Evolutionary conservation across 2,888 invertebrate species (phyloP).

Genomic region (Lasioglossum villosulum): DNA sequence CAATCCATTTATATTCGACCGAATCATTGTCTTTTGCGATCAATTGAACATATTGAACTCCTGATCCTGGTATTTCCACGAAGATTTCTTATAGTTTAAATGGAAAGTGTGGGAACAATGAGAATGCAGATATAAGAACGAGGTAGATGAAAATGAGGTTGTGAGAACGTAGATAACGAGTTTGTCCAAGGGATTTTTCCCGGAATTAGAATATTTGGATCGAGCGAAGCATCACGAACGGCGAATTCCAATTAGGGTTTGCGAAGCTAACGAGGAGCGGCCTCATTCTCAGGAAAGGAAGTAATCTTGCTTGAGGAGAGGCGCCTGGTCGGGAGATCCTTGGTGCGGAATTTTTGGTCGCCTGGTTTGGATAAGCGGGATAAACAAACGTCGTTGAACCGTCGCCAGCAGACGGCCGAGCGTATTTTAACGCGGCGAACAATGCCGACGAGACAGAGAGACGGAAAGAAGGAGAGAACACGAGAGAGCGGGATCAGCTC

Average conservation of each 20-base stretch:
- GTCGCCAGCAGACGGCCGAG: constrained; percentile 31
- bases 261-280: constrained; percentile 12
- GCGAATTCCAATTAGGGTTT: constrained; percentile 36
- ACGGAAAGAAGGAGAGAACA: not conserved
- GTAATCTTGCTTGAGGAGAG: not conserved
- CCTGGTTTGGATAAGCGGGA: not conserved
- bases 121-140: not conserved
- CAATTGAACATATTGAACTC: too few species aligned
- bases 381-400: constrained; percentile 39
- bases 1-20: too few species aligned
- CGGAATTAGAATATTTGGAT: constrained; percentile 20
- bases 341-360: constrained; percentile 10
- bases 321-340: not conserved
- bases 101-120: not conserved
- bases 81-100: too few species aligned
- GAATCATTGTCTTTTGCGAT: too few species aligned
- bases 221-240: constrained; percentile 1
- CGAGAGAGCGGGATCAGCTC: not conserved
- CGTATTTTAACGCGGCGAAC: constrained; percentile 26
- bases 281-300: not conserved
- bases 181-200: not conserved
- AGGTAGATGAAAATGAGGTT: not conserved
- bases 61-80: too few species aligned
- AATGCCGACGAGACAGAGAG: not conserved
- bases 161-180: not conserved